A percentile compares a stretch with the other conserved stretches of the same genome.
These are phyloP conservation scores for Neomorphus geoffroyi DNA, from an alignment of 2,797 vertebrate genomes.

Conservation along the genomic window DNA sequence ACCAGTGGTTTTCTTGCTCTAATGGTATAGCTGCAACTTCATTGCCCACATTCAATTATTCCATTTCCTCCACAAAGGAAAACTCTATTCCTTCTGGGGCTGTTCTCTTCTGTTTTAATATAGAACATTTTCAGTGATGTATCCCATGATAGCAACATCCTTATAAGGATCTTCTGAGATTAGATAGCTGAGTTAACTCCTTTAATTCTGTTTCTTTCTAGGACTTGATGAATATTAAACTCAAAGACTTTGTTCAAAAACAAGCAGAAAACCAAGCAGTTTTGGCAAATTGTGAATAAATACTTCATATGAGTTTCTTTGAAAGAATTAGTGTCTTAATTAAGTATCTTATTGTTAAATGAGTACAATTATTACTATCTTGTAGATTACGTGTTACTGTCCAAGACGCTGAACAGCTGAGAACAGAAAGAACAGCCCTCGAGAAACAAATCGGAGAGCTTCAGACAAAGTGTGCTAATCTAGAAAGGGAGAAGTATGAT, in stretches of 20 bases:
- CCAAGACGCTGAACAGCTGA: slow-evolving; percentile 82
- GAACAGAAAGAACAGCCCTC: slow-evolving; percentile 80
- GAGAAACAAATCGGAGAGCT: slow-evolving; percentile 87
- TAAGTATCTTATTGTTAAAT: not conserved
- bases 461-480: slow-evolving; percentile 75
- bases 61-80: not conserved
- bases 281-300: not conserved
- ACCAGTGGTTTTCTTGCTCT: not conserved
- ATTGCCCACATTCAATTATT: slow-evolving; percentile 19
- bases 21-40: not conserved
- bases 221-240: not conserved
- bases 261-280: not conserved
- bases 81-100: slow-evolving; percentile 19
- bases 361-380: not conserved
- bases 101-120: slow-evolving; percentile 34
- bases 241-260: not conserved
- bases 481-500: slow-evolving; percentile 87
- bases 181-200: not conserved
- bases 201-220: slow-evolving; percentile 5
- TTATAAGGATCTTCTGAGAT: slow-evolving; percentile 1
- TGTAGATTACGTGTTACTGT: slow-evolving; percentile 81
- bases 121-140: not conserved
- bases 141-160: not conserved
- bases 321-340: not conserved
- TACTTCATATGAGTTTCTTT: not conserved